These are phyloP conservation scores for Leptinotarsa haldemani DNA, from an alignment of 2,888 invertebrate species.

Conservation along the genomic window DNA sequence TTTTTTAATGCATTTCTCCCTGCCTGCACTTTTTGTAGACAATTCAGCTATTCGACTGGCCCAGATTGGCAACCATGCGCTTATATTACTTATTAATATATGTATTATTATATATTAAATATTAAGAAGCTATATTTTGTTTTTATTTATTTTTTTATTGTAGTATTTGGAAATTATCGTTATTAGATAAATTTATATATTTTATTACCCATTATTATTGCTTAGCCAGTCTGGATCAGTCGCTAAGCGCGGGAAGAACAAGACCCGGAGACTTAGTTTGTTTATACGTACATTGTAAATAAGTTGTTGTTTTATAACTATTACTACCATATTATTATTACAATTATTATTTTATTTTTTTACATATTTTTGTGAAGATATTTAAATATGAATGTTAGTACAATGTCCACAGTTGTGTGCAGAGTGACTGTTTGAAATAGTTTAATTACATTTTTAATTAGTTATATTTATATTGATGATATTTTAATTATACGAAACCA, in stretches of 20 bases:
- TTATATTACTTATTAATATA: slow-evolving; percentile 60
- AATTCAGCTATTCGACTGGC: slow-evolving; percentile 53
- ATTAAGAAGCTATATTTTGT: slow-evolving; percentile 63
- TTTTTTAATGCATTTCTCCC: slow-evolving; percentile 53
- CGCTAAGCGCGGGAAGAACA: slow-evolving; percentile 45
- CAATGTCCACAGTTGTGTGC: slow-evolving; percentile 65
- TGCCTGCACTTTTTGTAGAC: slow-evolving; percentile 55
- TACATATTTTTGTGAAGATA: slow-evolving; percentile 68
- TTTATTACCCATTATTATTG: slow-evolving; percentile 60
- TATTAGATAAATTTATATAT: slow-evolving; percentile 65
- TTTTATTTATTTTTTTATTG: slow-evolving; percentile 67
- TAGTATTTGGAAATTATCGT: slow-evolving; percentile 64
- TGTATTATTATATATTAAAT: slow-evolving; percentile 60
- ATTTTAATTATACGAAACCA: slow-evolving; percentile 64
- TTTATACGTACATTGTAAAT: slow-evolving; percentile 65
- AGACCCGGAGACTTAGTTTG: slow-evolving; percentile 61
- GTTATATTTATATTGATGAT: slow-evolving; percentile 66
- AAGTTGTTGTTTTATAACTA: slow-evolving; percentile 68
- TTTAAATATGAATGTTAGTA: slow-evolving; percentile 68
- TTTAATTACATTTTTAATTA: slow-evolving; percentile 65
- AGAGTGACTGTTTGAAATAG: slow-evolving; percentile 66
- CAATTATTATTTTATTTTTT: slow-evolving; percentile 69
- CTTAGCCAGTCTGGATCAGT: slow-evolving; percentile 57
- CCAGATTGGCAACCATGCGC: slow-evolving; percentile 55
- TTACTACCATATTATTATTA: slow-evolving; percentile 65